Evolutionary conservation across 2,888 invertebrate species (phyloP), one percentile per base, ranked within the genome.

Genomic region (Germaria angustata): DNA sequence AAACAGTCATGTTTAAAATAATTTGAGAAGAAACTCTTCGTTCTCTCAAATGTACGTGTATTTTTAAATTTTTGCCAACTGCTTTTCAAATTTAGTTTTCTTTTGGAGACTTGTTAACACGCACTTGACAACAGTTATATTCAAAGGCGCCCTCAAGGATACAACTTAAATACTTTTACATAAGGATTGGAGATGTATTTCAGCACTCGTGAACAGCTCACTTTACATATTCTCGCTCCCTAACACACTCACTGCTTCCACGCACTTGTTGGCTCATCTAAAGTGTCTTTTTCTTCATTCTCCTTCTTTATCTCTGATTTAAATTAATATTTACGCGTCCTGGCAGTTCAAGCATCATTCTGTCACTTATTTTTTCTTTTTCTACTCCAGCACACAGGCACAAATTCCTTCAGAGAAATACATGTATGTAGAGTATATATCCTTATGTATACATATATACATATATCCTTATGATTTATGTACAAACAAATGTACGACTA

Each of bases 51-150:
- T n/a, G n/a, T n/a, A n/a, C 34, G 53, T 53, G 17, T 20, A 20
- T 41, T 53, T 53, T 41, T 41, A 32, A 46, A 46, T 63, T 61
- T 13, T 73, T 59, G 15, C 24, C 24, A 39, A 59, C 41, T 46
- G 49, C 8, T 39, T 39, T n/a, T 28, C 65, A 65, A 55, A 55
- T 55, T 34, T 55, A 65, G 41, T 32, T 15, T 41, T 13, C 65
- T 34, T 32, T 63, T 39, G 51, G 53, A n/a, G 53, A 63, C 63
- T 34, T 59, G 15, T 71, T 71, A 49, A 71, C 36, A 71, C 46
- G 22, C 59, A 71, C 46, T 71, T 49, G 22, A 59, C n/a, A 46
- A 46, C 22, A 46, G 44, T 34, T 46, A 57, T 20, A 44, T 4
- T 11, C 4, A 51, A 49, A 36, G 9, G 11, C n/a, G 13, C 11